phyloP scores from a whole-genome alignment of 2,888 invertebrate genomes.

The Netelia virgata region DNA sequence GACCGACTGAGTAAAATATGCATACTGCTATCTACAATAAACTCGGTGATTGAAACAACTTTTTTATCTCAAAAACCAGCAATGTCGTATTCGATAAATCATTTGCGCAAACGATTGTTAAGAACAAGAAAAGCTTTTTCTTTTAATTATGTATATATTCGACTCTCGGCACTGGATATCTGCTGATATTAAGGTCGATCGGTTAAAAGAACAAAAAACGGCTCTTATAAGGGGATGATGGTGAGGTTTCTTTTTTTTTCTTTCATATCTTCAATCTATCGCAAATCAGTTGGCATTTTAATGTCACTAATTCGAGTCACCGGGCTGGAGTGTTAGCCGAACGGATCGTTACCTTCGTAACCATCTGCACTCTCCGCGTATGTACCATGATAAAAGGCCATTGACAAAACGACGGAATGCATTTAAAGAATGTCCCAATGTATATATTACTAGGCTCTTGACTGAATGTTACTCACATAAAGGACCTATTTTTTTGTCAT shows the following conservation, averaged over 20 bases:
- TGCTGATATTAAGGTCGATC: conserved; percentile 26
- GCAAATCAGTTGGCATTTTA: conserved; percentile 19
- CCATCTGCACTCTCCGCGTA: conserved; percentile 27
- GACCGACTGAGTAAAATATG: conserved; percentile 78
- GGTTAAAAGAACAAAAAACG: neutral
- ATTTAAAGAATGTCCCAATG: conserved; percentile 59
- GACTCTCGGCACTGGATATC: conserved; percentile 28
- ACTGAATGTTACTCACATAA: conserved; percentile 24
- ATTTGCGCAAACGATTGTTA: conserved; percentile 35
- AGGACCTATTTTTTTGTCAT: conserved; percentile 27
- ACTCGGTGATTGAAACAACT: conserved; percentile 74
- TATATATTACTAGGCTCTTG: conserved; percentile 26
- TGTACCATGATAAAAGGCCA: conserved; percentile 39
- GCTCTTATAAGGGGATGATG: neutral
- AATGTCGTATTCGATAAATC: conserved; percentile 64
- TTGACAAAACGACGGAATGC: conserved; percentile 63
- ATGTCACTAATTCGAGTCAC: conserved; percentile 32
- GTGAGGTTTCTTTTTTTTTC: neutral
- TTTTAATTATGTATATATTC: neutral
- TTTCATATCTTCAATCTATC: conserved; percentile 12
- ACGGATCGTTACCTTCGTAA: conserved; percentile 28
- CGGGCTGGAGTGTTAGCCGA: conserved; percentile 14
- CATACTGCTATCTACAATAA: conserved; percentile 80
- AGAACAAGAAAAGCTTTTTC: conserved; percentile 34
- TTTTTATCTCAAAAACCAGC: conserved; percentile 72